phyloP scores from a whole-genome alignment of 1,140 invertebrate species.

The Solenopsis invicta region DNA sequence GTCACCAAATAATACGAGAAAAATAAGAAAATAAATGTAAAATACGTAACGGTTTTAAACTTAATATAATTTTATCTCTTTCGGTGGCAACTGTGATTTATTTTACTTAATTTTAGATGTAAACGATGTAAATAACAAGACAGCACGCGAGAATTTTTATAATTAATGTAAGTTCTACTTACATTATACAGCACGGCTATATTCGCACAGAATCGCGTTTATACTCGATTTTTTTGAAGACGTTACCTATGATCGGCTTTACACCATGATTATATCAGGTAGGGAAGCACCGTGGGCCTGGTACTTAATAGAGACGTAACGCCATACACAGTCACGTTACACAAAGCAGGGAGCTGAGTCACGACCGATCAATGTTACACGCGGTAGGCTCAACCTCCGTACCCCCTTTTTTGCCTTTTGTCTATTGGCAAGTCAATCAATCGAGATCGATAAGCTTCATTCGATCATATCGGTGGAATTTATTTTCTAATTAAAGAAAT shows the following conservation, averaged over 20 bases:
- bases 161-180: background rate
- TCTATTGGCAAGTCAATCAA: constrained; percentile 55
- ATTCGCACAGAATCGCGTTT: constrained; percentile 5
- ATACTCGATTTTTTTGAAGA: constrained; percentile 31
- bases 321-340: constrained; percentile 65
- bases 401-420: constrained; percentile 13
- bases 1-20: background rate
- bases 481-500: constrained; percentile 3
- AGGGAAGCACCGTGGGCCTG: constrained; percentile 28
- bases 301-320: constrained; percentile 65
- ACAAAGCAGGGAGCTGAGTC: constrained; percentile 54
- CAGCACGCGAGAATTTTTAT: background rate
- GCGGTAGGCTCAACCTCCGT: constrained; percentile 36
- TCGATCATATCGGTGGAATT: background rate
- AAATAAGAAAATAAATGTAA: background rate
- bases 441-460: background rate
- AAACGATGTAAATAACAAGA: background rate
- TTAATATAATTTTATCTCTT: constrained; percentile 4
- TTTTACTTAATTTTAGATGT: background rate
- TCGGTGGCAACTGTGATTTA: background rate
- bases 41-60: background rate
- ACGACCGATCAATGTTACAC: constrained; percentile 58
- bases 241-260: constrained; percentile 40
- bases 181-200: background rate
- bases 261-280: constrained; percentile 59